phyloP scores from a whole-genome alignment of 2,888 invertebrate species.

The Drosophila nigricruria region DNA sequence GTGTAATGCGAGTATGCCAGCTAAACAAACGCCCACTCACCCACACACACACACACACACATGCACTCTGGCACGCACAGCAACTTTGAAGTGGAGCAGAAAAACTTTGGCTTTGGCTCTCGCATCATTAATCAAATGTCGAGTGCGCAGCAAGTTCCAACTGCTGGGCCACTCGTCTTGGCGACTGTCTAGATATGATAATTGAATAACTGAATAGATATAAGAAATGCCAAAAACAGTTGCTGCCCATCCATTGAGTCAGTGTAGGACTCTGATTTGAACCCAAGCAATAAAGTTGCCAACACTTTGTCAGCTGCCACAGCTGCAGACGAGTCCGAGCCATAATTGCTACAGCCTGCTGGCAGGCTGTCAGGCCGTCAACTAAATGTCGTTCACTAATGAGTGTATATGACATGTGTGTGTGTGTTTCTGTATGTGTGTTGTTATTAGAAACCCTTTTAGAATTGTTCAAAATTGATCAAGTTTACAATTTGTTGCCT shows the following conservation, averaged over 20 bases:
- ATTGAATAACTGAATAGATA: conserved; percentile 48
- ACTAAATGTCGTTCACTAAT: conserved; percentile 32
- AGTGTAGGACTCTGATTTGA: conserved; percentile 16
- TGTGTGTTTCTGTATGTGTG: not conserved
- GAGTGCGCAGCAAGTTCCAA: conserved; percentile 38
- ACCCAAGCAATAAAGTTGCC: conserved; percentile 20
- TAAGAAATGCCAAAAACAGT: conserved; percentile 40
- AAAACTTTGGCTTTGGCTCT: conserved; percentile 42
- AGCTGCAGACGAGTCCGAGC: conserved; percentile 10
- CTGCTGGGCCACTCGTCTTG: not conserved
- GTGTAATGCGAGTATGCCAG: conserved; percentile 7
- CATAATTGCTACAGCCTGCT: conserved; percentile 18
- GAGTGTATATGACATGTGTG: conserved; percentile 20
- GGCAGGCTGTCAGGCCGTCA: conserved; percentile 22
- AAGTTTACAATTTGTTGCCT: conserved; percentile 26
- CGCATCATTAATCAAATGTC: conserved; percentile 68
- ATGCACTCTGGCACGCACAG: conserved; percentile 8
- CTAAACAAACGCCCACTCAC: not conserved
- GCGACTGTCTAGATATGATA: conserved; percentile 42
- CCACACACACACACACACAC: not conserved
- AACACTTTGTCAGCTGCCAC: conserved; percentile 21
- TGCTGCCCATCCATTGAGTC: conserved; percentile 1
- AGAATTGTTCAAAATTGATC: conserved; percentile 40
- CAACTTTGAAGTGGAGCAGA: conserved; percentile 50
- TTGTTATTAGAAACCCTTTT: conserved; percentile 21